phyloP scores from a whole-genome alignment of 2,113 vertebrate genomes.

The Triplophysa dalaica region DNA sequence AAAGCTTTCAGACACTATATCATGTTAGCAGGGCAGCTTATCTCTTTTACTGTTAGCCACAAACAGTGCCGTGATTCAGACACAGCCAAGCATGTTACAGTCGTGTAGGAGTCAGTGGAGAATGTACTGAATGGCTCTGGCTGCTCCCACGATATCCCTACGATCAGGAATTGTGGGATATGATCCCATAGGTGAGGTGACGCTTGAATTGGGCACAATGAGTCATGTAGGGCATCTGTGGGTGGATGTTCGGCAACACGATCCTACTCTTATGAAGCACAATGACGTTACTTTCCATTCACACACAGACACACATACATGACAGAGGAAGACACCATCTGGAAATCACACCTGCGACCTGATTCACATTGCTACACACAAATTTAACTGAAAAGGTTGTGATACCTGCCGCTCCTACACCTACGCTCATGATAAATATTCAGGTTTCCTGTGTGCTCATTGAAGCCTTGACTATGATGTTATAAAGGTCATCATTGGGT shows the following conservation, averaged over 20 bases:
- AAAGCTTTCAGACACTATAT: neutral
- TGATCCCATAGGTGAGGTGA: neutral
- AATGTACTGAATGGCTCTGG: slow-evolving; percentile 9
- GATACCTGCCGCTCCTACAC: neutral
- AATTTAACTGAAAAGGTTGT: neutral
- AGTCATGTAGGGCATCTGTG: slow-evolving; percentile 11
- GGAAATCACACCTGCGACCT: slow-evolving; percentile 23
- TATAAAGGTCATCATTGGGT: too few relatives aligned
- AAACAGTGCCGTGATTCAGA: neutral
- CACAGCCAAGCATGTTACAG: neutral
- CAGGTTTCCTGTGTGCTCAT: neutral
- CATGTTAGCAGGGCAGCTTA: neutral
- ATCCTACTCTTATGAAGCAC: slow-evolving; percentile 22
- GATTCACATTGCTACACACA: slow-evolving; percentile 14
- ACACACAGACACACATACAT: neutral
- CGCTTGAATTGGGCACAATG: neutral
- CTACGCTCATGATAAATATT: neutral
- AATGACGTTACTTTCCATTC: neutral
- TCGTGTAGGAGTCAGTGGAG: neutral
- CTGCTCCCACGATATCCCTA: neutral
- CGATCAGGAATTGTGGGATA: slow-evolving; percentile 10
- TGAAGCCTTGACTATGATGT: neutral
- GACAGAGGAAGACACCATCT: slow-evolving; percentile 15
- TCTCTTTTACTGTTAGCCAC: neutral
- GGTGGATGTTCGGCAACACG: slow-evolving; percentile 22